These are phyloP conservation scores for Eubasilissa regina DNA, from an alignment of 1,140 invertebrate species.

Conservation along the genomic window DNA sequence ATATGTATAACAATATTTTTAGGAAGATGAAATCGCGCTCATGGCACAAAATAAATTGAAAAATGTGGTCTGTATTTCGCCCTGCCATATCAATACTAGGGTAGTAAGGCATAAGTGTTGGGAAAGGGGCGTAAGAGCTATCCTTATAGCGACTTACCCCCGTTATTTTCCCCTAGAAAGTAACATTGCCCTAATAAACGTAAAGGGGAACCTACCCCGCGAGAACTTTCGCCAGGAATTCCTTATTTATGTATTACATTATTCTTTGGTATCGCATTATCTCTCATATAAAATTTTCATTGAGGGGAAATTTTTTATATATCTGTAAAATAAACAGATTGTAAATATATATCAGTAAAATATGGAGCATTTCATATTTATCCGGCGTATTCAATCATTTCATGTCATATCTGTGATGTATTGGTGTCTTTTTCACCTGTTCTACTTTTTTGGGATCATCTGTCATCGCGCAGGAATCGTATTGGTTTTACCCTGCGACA, in stretches of 20 bases:
- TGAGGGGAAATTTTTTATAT: constrained; percentile 35
- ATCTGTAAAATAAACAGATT: constrained; percentile 41
- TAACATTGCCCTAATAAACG: constrained; percentile 48
- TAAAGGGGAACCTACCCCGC: constrained; percentile 22
- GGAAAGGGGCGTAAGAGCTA: constrained; percentile 12
- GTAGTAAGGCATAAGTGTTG: not conserved
- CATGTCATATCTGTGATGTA: constrained; percentile 1
- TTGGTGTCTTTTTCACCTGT: constrained; percentile 7
- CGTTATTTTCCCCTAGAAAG: constrained; percentile 30
- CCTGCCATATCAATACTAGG: constrained; percentile 22
- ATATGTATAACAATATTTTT: no score
- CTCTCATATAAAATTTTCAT: constrained; percentile 41
- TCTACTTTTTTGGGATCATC: not conserved
- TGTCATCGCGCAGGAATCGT: not conserved
- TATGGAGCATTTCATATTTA: constrained; percentile 27
- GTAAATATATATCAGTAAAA: constrained; percentile 17
- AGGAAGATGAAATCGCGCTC: no score
- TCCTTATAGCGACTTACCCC: constrained; percentile 21
- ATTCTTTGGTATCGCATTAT: constrained; percentile 51
- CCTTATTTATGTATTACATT: constrained; percentile 47
- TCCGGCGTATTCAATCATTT: constrained; percentile 11
- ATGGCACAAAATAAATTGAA: constrained; percentile 23
- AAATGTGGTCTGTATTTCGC: not conserved
- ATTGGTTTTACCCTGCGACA: not conserved
- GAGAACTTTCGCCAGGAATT: constrained; percentile 44